Base-by-base conservation (phyloP, 2,113 vertebrate species). In the Rhabdornis inornatus region DNA sequence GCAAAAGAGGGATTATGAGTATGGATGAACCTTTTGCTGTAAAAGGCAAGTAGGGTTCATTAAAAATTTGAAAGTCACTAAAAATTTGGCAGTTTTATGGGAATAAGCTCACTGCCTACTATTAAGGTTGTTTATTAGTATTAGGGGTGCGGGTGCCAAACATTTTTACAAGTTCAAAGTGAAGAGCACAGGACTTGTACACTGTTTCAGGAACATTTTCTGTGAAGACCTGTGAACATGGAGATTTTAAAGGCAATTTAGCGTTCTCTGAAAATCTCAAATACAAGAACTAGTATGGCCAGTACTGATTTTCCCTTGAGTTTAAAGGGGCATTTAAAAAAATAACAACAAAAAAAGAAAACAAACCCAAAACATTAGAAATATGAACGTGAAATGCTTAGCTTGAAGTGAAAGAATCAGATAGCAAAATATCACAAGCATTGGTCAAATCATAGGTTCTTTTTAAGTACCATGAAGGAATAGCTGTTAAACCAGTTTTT, bases 301-400 rank as follows among this genome's bases (percentile, higher is more conserved):
- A 27, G 5, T 57, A 10, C 5, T 42, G 6, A 33, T 59, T 47
- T 75, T 71, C 6, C 4, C 6, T 83, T 47, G 25, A 89, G 11
- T 30, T 74, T 23, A 14, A 72, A 57, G 6, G 11, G 12, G 3
- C 5, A 9, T 83, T 57, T 15, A 35, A 47, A 39, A 70, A 74
- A 30, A 52, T 9, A 42, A 45, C 18, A 33, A 10, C 2, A 9
- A 24, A 15, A 21, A 44, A 44, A 6, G 18, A 14, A 30, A 52
- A 6, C 3, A 30, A 56, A 28, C 4, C 1, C 5, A 11, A 15
- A 56, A 18, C 3, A 3, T 15, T 27, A 22, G 3, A 15, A 7
- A 7, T 0, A 1, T 1, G 1, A 35, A 30, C 0, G 1, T 50
- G 3, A 23, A 77, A 10, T 40, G 9, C 11, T 40, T 60, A 20